phyloP scores from a whole-genome alignment of 1,140 invertebrate genomes.

The Delia radicum region DNA sequence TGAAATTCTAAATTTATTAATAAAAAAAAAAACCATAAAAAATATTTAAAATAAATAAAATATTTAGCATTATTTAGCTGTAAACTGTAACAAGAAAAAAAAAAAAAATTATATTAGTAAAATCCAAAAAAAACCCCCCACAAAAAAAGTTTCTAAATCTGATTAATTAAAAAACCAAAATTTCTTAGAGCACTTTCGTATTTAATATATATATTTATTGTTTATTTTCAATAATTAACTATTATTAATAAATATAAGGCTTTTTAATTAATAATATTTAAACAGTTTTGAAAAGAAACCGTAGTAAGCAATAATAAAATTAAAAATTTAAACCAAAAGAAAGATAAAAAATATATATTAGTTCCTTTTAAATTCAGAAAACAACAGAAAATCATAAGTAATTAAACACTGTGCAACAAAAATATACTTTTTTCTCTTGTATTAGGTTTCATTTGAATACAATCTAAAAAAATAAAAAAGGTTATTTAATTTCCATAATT shows the following conservation, averaged over 20 bases:
- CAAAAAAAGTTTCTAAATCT: slow-evolving; percentile 17
- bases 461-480: no score
- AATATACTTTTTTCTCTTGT: no score
- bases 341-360: neutral
- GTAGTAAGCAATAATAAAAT: neutral
- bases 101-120: neutral
- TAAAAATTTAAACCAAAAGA: neutral
- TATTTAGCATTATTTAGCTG: neutral
- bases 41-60: neutral
- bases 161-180: neutral
- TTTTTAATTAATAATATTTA: neutral
- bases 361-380: neutral
- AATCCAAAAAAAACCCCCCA: neutral
- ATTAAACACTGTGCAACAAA: neutral
- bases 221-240: neutral
- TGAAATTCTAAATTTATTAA: slow-evolving; percentile 23
- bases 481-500: neutral
- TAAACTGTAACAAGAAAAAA: neutral
- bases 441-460: no score
- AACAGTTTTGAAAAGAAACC: neutral
- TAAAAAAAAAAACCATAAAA: neutral
- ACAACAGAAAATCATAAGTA: neutral
- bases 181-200: slow-evolving; percentile 22
- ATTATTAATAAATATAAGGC: neutral
- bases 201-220: slow-evolving; percentile 12